These are phyloP conservation scores for Gastrophysa polygoni DNA, from an alignment of 2,888 invertebrate species.

Conservation along the genomic window DNA sequence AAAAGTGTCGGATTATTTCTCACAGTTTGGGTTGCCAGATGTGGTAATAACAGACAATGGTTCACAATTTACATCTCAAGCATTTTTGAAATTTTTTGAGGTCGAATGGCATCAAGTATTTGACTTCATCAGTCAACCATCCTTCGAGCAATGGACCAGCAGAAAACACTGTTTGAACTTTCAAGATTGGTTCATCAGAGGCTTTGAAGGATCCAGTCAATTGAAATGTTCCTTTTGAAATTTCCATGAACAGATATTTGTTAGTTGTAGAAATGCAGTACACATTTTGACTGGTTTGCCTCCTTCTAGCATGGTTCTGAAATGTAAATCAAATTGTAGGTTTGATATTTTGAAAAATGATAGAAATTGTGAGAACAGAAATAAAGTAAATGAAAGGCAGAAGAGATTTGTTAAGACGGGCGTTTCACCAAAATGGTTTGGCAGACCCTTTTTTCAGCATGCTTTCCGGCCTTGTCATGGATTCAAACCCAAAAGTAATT, in stretches of 20 bases:
- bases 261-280: slow-evolving; percentile 3
- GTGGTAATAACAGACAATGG: not conserved
- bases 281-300: slow-evolving; percentile 6
- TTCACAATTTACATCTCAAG: slow-evolving; percentile 3
- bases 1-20: not conserved
- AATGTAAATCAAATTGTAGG: not conserved
- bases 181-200: not conserved
- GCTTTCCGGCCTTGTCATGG: no score
- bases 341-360: no score
- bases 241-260: not conserved
- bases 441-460: no score
- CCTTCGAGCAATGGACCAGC: no score
- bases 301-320: slow-evolving; percentile 6
- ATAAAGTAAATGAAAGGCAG: not conserved
- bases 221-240: slow-evolving; percentile 13
- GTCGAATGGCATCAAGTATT: not conserved
- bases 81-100: slow-evolving; percentile 1
- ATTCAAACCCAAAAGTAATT: no score
- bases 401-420: not conserved
- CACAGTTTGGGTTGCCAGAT: not conserved
- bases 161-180: no score
- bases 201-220: slow-evolving; percentile 4
- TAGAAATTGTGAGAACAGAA: no score
- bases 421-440: no score
- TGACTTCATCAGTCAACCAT: not conserved